Evolutionary conservation across 2,113 vertebrate genomes (phyloP), one percentile per base, ranked within the genome.

Genomic region (Corythoichthys haematopterus): DNA sequence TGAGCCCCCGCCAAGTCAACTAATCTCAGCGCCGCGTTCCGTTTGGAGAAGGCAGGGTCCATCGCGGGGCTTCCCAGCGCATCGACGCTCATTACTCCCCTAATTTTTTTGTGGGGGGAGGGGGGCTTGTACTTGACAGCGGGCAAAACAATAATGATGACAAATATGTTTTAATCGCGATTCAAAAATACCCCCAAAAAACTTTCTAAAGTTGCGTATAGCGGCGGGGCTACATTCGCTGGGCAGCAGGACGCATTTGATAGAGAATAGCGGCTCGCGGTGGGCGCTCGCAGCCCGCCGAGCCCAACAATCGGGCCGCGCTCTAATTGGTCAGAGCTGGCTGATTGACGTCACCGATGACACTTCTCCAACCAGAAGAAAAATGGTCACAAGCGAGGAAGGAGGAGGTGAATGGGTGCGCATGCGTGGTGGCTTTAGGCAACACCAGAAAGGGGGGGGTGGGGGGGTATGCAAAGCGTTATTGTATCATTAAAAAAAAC

Each of bases 231-330:
- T 92, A 91, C 89, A 90, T 91, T 85, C 88, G 86, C 91, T 91
- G 89, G 92, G 92, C 94, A 93, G 94, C 94, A 90, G 94, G 93
- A 93, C 86, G 91, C 91, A 88, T 57, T 91, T 84, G 92, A 92
- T 92, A 91, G 91, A 95, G 94, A 95, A 93, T 94, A 93, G 93
- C 92, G 91, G 94, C 93, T 93, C 92, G 85, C 88, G 92, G 92
- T 91, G 88, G 83, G 83, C 87, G 90, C 90, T 90, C 55, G 84
- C 88, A 90, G 91, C 92, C 92, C 91, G 88, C 89, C 80, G 92
- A 92, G 93, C 93, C 85, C 88, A 94, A 97, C 95, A 95, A 95
- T 95, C 87, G 90, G 87, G 88, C 76, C 68, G 85, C 81, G 64
- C 69, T 89, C 91, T 92, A 91, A 96, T 96, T 96, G 95, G 95